Conservation (phyloP, 2,888 invertebrate genomes). For the Agrotis segetum region DNA sequence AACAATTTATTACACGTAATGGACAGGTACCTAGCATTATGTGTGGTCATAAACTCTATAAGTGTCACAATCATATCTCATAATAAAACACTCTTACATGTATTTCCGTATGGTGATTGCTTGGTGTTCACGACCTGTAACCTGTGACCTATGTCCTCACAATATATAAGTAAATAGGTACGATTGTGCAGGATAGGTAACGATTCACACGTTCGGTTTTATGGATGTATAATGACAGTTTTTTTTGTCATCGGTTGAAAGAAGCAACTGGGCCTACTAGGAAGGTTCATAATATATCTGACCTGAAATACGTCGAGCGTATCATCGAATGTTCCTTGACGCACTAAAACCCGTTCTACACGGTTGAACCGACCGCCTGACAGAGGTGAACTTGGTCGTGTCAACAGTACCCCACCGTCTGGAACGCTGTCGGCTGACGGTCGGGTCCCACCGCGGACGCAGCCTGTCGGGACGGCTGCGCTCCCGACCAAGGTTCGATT, state of each 20-base stretch:
- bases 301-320: too few relatives aligned
- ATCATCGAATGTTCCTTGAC: too few relatives aligned
- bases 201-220: slow-evolving; percentile 32
- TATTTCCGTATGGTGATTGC: slow-evolving; percentile 41
- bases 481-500: too few relatives aligned
- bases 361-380: too few relatives aligned
- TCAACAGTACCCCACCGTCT: too few relatives aligned
- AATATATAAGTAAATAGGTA: slow-evolving; percentile 1
- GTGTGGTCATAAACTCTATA: slow-evolving; percentile 13
- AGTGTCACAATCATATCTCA: slow-evolving; percentile 5
- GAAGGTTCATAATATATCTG: too few relatives aligned
- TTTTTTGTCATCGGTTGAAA: slow-evolving; percentile 1
- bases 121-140: slow-evolving; percentile 14
- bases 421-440: too few relatives aligned
- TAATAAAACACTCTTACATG: slow-evolving; percentile 3
- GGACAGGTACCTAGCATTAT: background rate
- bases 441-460: too few relatives aligned
- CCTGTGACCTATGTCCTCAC: slow-evolving; percentile 26
- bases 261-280: background rate
- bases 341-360: too few relatives aligned
- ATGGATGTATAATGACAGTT: slow-evolving; percentile 8
- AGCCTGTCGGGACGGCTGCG: too few relatives aligned
- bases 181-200: background rate
- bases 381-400: too few relatives aligned
- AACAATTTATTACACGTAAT: background rate